Conservation (phyloP, 1,140 invertebrate species). For the Brachionus calyciflorus region DNA sequence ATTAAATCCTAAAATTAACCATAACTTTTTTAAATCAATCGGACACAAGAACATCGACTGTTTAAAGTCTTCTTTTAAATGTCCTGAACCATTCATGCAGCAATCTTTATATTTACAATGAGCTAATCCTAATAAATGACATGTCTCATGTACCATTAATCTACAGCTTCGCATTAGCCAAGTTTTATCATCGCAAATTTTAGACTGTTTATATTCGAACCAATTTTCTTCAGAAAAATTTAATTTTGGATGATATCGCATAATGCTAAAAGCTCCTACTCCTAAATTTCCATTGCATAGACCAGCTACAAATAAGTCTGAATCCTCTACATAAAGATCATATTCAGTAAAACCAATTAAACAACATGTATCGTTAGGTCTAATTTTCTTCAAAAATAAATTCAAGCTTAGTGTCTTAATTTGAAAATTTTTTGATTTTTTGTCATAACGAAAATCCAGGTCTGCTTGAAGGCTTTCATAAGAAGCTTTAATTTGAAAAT, state of each 20-base stretch:
- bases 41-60: slow-evolving; percentile 57
- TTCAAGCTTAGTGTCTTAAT: slow-evolving; percentile 51
- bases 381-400: slow-evolving; percentile 49
- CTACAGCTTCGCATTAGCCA: slow-evolving; percentile 50
- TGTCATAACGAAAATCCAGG: slow-evolving; percentile 51
- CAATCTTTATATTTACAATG: slow-evolving; percentile 56
- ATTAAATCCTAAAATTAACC: slow-evolving; percentile 53
- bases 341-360: slow-evolving; percentile 54
- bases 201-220: slow-evolving; percentile 50
- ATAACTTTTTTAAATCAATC: slow-evolving; percentile 55
- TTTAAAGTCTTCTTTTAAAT: slow-evolving; percentile 54
- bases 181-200: slow-evolving; percentile 47
- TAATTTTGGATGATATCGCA: slow-evolving; percentile 53
- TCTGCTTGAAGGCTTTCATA: slow-evolving; percentile 47
- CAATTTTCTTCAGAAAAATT: slow-evolving; percentile 53
- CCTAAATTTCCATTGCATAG: slow-evolving; percentile 53
- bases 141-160: slow-evolving; percentile 55
- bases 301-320: slow-evolving; percentile 56
- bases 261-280: slow-evolving; percentile 55
- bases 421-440: slow-evolving; percentile 51
- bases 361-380: slow-evolving; percentile 53
- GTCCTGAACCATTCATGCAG: slow-evolving; percentile 57
- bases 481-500: slow-evolving; percentile 48
- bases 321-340: slow-evolving; percentile 54
- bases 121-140: slow-evolving; percentile 54